Evolutionary conservation across 2,113 vertebrate species (phyloP).

Genomic region (Apodemus speciosus): DNA sequence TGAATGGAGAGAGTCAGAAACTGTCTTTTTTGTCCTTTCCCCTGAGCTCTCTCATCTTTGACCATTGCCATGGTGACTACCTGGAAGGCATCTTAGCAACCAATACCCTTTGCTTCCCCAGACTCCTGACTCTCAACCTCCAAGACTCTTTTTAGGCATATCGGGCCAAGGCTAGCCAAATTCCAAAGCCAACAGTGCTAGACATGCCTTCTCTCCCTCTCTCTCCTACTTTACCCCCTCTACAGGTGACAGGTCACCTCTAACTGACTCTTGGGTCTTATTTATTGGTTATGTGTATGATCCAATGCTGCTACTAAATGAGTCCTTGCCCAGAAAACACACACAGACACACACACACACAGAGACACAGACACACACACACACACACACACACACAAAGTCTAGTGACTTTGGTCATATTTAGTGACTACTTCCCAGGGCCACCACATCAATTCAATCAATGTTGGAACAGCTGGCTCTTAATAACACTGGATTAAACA

Average conservation of each 20-base stretch:
- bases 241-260: conserved; percentile 20
- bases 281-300: background rate
- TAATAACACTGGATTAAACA: conserved; percentile 44
- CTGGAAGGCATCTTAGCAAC: background rate
- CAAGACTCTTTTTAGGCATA: background rate
- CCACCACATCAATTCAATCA: background rate
- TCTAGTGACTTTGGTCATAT: background rate
- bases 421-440: background rate
- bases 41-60: background rate
- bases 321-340: conserved; percentile 42
- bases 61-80: background rate
- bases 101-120: background rate
- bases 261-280: conserved; percentile 32
- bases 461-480: background rate
- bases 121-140: conserved; percentile 26
- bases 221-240: background rate
- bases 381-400: background rate
- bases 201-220: rapidly evolving
- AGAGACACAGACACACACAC: too few relatives aligned
- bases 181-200: background rate
- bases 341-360: conserved; percentile 43
- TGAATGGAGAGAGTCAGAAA: background rate
- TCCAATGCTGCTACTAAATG: conserved; percentile 22
- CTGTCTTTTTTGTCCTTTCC: background rate
- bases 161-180: background rate